Base-by-base conservation (phyloP, 2,888 invertebrate genomes). In the Coelinius sp. region DNA sequence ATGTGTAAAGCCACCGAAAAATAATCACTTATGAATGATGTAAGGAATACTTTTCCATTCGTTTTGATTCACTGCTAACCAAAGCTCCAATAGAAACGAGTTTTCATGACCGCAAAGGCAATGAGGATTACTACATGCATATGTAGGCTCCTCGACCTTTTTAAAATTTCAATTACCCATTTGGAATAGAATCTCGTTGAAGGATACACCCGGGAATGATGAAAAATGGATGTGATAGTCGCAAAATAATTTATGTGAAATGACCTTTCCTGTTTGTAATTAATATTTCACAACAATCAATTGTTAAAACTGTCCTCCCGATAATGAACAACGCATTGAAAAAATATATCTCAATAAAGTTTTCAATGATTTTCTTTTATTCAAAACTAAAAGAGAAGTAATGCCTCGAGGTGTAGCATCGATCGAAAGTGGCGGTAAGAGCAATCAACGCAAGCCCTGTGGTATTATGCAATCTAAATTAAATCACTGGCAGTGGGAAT, bases 401-500 rank as follows among this genome's bases (percentile, higher is more conserved):
- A 25, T 10, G 14, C 22, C 59, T 59, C 46, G 12, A 53, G 10
- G 46, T 38, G 35, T 31, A 41, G 67, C 64, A 71, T 74, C 71
- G 56, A 59, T 65, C 59, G 46, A 22, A 53, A 52, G 59, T 20
- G 20, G 14, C 53, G 25, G 52, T 25, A 25, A 49, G 72, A 76
- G 74, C 78, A 81, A 83, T 83, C 79, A 79, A 65, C 72, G 74
- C 35, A 53, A 68, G 69, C 72, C 73, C 76, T 71, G 53, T 71
- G 68, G 74, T 74, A 79, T 81, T 81, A 79, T 77, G 77, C 78
- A 78, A 75, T 71, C 76, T 81, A 80, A 82, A 84, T 83, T 83
- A 82, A 83, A 80, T 83, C 77, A 74, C 66, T 71, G 77, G 70
- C 17, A 70, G 52, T 64, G 67, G 73, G 68, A 76, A 74, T 75